Evolutionary conservation across 2,113 vertebrate species (phyloP), one percentile per base, ranked within the genome.

Genomic region (Erythrolamprus reginae): DNA sequence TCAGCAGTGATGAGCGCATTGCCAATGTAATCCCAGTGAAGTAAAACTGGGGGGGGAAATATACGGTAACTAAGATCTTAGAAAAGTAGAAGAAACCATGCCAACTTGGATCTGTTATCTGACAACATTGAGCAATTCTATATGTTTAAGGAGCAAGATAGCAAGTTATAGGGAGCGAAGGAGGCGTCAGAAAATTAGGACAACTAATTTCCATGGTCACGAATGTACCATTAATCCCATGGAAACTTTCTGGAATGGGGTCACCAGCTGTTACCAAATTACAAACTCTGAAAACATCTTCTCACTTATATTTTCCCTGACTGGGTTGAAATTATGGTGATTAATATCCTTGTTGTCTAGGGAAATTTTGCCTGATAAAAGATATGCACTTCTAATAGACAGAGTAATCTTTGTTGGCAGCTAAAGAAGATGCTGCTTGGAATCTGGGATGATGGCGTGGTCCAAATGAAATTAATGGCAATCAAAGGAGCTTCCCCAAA

Each of bases 401-500:
- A 89, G 89, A 51, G 86, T 83, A 91, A 87, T 86, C 12, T 48
- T 23, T 86, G 12, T 87, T 90, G 88, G 92, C 92, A 94, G 93
- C 95, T 95, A 94, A 93, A 94, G 91, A 93, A 94, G 93, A 77
- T 89, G 94, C 92, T 82, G 92, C 90, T 95, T 91, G 95, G 93
- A 95, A 93, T 55, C 6, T 82, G 91, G 93, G 93, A 92, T 95
- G 88, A 48, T 55, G 56, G 92, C 93, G 82, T 92, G 88, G 92
- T 90, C 51, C 93, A 95, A 95, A 95, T 93, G 92, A 95, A 95
- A 95, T 96, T 93, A 96, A 94, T 95, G 87, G 86, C 92, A 94
- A 90, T 92, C 77, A 95, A 95, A 95, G 87, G 92, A 91, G 92
- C 89, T 93, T 95, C 93, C 95, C 92, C 94, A 96, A 87, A 91